Evolutionary conservation across 2,113 vertebrate genomes (phyloP).

Genomic region (Salvelinus fontinalis): DNA sequence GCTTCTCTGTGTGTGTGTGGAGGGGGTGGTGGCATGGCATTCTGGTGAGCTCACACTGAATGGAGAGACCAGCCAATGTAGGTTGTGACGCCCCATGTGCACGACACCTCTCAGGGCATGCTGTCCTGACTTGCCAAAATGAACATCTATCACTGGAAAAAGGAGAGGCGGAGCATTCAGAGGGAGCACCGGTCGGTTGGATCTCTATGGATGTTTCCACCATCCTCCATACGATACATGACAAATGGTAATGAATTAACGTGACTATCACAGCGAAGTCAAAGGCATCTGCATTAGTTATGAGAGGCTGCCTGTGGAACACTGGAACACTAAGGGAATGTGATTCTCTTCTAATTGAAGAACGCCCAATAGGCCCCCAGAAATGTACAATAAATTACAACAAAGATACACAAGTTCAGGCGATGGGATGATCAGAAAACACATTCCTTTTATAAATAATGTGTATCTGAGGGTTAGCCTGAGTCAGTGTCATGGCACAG

Average conservation of each 20-base stretch:
- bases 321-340: neutral
- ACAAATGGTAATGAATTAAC: neutral
- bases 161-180: neutral
- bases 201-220: neutral
- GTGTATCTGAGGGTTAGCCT: neutral
- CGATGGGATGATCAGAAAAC: neutral
- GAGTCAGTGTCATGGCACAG: neutral
- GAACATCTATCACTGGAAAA: constrained; percentile 33
- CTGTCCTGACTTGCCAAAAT: constrained; percentile 44
- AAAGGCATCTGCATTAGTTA: neutral
- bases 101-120: constrained; percentile 25
- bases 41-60: constrained; percentile 42
- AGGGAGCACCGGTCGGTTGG: neutral
- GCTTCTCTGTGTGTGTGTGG: constrained; percentile 3
- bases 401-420: neutral
- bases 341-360: neutral
- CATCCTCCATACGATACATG: neutral
- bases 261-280: neutral
- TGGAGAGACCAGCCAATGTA: constrained; percentile 41
- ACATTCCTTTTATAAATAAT: neutral
- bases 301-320: neutral
- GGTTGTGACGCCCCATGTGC: constrained; percentile 51
- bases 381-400: neutral
- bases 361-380: no score
- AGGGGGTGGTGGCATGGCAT: constrained; percentile 24